These are phyloP conservation scores for Amphimedon queenslandica DNA, from an alignment of 37 sponge, comb jelly and placozoan genomes.

Conservation along the genomic window DNA sequence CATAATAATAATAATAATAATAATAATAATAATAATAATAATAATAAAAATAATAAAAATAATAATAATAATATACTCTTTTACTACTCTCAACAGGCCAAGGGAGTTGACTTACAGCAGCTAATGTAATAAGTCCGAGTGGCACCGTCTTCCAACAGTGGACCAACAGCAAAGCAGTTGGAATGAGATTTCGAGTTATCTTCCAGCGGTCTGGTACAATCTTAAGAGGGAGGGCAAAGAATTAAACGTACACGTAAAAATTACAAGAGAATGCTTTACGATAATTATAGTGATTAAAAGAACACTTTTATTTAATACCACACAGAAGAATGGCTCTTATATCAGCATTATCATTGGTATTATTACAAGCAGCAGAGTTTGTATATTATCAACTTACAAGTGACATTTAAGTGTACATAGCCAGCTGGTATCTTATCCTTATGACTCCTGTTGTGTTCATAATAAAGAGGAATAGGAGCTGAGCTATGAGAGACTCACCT, in stretches of 20 bases:
- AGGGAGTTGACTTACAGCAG: conserved; percentile 70
- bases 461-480: neutral
- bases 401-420: conserved; percentile 58
- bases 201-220: conserved; percentile 79
- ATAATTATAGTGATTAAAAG: neutral
- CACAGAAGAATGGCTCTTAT: too few species aligned
- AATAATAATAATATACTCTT: too few species aligned
- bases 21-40: neutral
- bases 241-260: conserved; percentile 6
- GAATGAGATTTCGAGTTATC: conserved; percentile 53
- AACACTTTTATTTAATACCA: too few species aligned
- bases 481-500: conserved; percentile 32
- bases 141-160: conserved; percentile 86
- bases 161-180: conserved; percentile 90
- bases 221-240: conserved; percentile 11
- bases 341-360: too few species aligned
- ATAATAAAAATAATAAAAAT: neutral
- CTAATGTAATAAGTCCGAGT: conserved; percentile 84
- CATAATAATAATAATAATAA: neutral
- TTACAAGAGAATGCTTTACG: neutral
- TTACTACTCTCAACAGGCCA: too few species aligned
- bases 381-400: conserved; percentile 61
- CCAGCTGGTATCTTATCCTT: conserved; percentile 75
- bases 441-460: conserved; percentile 19
- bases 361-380: too few species aligned